Evolutionary conservation across 2,113 vertebrate genomes (phyloP), one percentile per base, ranked within the genome.

Genomic region (Athene cunicularia): DNA sequence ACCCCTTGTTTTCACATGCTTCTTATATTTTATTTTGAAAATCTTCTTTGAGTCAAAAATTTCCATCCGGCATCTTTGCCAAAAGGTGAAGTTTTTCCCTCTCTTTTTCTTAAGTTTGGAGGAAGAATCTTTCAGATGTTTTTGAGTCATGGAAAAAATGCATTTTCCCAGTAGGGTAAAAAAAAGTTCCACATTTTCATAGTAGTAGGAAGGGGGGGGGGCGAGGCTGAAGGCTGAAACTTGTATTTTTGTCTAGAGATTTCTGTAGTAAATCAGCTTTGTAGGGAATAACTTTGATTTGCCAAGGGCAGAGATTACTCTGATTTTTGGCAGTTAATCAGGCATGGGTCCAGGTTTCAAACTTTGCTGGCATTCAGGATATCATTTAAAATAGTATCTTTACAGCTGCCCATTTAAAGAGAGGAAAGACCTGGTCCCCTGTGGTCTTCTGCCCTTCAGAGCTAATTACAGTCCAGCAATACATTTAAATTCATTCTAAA

Each of bases 1-100:
- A 95, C 88, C 71, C 30, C 86, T 87, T 93, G 93, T 96, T 96
- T 97, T 96, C 92, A 88, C 71, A 95, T 97, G 86, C 71, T 91
- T 79, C 77, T 91, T 93, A 35, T 56, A 79, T 56, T 88, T 95
- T 86, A 86, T 90, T 96, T 91, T 89, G 80, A 92, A 96, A 94
- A 96, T 88, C 50, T 47, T 94, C 86, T 91, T 86, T 84, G 83
- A 93, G 89, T 91, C 26, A 92, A 96, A 95, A 91, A 94, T 95
- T 97, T 97, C 94, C 93, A 86, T 91, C 67, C 63, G 79, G 41
- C 75, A 45, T 90, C 80, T 95, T 89, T 93, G 93, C 95, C 95
- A 95, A 81, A 96, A 96, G 84, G 84, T 96, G 83, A 95, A 91
- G 45, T 58, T 87, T 14, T 1, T 37, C 59, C 58, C 22, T 24